Base-by-base conservation (phyloP, 2,113 vertebrate species). In the Heterochromis multidens region DNA sequence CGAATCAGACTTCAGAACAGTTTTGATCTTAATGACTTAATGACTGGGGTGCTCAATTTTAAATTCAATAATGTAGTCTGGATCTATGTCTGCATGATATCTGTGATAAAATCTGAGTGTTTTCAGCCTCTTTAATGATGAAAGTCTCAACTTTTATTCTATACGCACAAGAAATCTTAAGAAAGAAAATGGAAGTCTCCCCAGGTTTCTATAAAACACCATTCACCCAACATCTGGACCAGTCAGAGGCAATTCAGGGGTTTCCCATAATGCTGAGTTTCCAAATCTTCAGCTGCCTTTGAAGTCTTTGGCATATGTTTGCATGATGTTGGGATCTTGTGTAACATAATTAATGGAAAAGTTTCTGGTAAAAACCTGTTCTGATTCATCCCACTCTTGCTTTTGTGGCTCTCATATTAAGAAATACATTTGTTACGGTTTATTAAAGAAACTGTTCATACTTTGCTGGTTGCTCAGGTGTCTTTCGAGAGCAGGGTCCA, bases 291-390 rank as follows among this genome's bases (percentile, higher is more conserved):
- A 12, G 25, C 9, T 72, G 65, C 67, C 17, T 72, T 72, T 72
- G 25, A 72, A 72, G 67, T 72, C 67, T 72, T 72, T 31, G 10
- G 2, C 67, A 52, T 19, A 3, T 21, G 67, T 52, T 29, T 29
- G 67, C 67, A 29, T 72, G 43, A 7, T 31, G 67, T 49, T 72
- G 67, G 43, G 1, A 72, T 72, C 43, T 49, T 72, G 67, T 52
- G 43, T 13, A 72, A 52, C 43, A 46, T 27, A 12, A 27, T 43
- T 70, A 70, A 70, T 70, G 1, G 0, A 43, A 70, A 37, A 70
- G 13, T 17, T 67, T 67, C 37, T 49, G 43, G 9, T 12, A 72
- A 49, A 72, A 72, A 72, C 43, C 43, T 72, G 25, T 1, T 49
- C 67, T 72, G 16, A 49, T 29, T 0, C 25, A 72, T 21, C 67